Evolutionary conservation across 2,888 invertebrate genomes (phyloP), one percentile per base, ranked within the genome.

Genomic region (Plebejus argus): DNA sequence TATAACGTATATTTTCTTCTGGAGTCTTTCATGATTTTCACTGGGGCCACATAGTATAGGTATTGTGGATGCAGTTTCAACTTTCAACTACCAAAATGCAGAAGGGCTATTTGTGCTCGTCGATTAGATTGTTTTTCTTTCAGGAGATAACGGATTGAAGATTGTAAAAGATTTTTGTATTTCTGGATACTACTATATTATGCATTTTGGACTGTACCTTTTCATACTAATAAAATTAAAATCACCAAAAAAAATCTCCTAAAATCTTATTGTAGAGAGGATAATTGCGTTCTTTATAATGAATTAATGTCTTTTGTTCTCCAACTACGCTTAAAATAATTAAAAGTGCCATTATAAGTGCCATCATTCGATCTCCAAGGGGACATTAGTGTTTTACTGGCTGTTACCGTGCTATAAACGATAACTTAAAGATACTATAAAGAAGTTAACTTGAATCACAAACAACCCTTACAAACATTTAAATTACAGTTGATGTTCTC

Each of bases 301-400:
- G 90, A 91, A 93, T 90, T 90, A 92, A 93, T 88, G 91, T 86
- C 89, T 89, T 88, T 94, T 91, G 92, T 94, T 94, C 83, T 80
- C 79, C 78, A 93, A 93, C 85, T 87, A 83, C 86, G 85, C 93
- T 94, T 93, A 91, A 91, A 93, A 92, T 92, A 93, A 94, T 94
- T 93, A 94, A 93, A 93, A 94, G 91, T 92, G 87, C 89, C 92
- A 93, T 93, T 93, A 93, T 89, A 90, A 91, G 87, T 87, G 87
- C 89, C 91, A 92, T 93, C 91, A 91, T 91, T 88, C 88, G 86
- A 86, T 89, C 94, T 93, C 94, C 79, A 85, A 86, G 94, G 93
- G 87, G 89, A 89, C 91, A 87, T 93, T 92, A 89, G 87, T 88
- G 88, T 90, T 92, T 91, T 90, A 90, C 87, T 86, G 90, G 85